phyloP scores from a whole-genome alignment of 2,113 vertebrate species.

The Dasyornis broadbenti region DNA sequence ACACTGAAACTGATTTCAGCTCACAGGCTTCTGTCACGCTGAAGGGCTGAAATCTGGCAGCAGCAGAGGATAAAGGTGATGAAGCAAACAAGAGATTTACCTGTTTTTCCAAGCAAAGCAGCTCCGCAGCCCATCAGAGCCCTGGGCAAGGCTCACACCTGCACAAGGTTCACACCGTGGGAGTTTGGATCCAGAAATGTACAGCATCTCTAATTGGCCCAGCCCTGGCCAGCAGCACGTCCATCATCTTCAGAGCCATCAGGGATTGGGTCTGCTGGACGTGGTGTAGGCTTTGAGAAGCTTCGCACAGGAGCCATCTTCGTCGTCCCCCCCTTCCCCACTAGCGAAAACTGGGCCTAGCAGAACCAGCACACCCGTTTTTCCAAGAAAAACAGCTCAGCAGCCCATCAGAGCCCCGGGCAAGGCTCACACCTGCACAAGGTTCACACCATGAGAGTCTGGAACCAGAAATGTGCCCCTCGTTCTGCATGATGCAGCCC shows the following conservation, averaged over 20 bases:
- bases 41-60: background rate
- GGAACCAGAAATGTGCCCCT: background rate
- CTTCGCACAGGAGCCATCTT: too few species aligned
- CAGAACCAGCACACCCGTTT: too few species aligned
- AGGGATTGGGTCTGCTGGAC: too few species aligned
- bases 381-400: background rate
- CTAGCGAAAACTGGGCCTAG: too few species aligned
- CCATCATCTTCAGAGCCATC: too few species aligned
- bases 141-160: background rate
- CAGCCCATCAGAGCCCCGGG: background rate
- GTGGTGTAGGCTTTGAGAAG: too few species aligned
- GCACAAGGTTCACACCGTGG: fast-evolving
- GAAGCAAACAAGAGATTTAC: background rate
- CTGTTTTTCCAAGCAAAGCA: background rate
- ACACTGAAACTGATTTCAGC: background rate
- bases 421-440: background rate
- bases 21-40: background rate
- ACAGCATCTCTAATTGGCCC: too few species aligned
- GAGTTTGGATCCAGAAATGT: background rate
- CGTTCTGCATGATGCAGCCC: fast-evolving
- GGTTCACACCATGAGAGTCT: fast-evolving
- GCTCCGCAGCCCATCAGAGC: background rate
- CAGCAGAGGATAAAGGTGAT: background rate
- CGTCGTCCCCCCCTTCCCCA: too few species aligned
- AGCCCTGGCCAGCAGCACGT: too few species aligned